Evolutionary conservation across 2,797 vertebrate genomes (phyloP), one percentile per base, ranked within the genome.

Genomic region (Phaenicophaeus curvirostris): DNA sequence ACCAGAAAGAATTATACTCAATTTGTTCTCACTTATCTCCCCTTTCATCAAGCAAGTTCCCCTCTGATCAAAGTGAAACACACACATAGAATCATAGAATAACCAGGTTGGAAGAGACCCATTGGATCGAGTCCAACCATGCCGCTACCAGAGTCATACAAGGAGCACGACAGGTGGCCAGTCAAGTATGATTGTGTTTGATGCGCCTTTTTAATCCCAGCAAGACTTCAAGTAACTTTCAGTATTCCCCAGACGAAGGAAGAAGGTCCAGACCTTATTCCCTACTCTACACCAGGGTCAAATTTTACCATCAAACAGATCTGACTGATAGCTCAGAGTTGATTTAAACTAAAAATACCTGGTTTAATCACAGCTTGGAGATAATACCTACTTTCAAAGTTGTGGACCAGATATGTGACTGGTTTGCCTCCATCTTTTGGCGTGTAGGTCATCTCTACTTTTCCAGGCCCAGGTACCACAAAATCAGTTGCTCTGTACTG

Each of bases 401-500:
- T 97, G 94, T 99, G 98, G 63, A 99, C 95, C 25, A 98, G 74
- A 63, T 98, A 99, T 11, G 98, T 99, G 48, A 98, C 91, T 17
- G 98, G 97, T 85, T 98, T 97, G 81, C 98, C 98, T 4, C 97
- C 98, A 89, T 96, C 95, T 39, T 68, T 77, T 10, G 99, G 99
- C 2, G 98, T 99, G 96, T 99, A 99, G 27, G 94, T 99, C 98
- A 99, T 99, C 97, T 99, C 99, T 87, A 99, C 98, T 87, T 97
- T 99, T 62, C 99, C 99, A 51, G 99, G 99, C 4, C 99, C 99
- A 6, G 99, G 98, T 62, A 99, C 99, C 72, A 99, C 99, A 89
- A 99, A 99, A 97, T 99, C 99, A 46, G 99, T 99, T 93, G 99
- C 99, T 98, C 99, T 99, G 97, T 99, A 99, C 99, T 99, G 97